phyloP scores from a whole-genome alignment of 2,113 vertebrate genomes.

The Rousettus leschenaultii region DNA sequence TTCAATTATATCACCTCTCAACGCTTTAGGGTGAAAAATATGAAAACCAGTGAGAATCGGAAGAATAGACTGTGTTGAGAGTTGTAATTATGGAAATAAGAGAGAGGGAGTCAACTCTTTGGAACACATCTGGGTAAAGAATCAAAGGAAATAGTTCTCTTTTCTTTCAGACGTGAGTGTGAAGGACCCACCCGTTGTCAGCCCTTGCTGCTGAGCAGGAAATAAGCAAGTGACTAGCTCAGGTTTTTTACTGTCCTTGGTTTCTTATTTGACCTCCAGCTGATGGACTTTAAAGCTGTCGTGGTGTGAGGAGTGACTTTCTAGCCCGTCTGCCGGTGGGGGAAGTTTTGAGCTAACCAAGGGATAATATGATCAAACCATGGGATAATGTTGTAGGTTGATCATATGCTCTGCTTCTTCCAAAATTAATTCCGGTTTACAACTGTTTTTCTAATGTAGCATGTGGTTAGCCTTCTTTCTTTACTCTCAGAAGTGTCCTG shows the following conservation, averaged over 20 bases:
- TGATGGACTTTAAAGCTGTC: neutral
- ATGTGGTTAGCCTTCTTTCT: neutral
- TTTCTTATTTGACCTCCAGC: neutral
- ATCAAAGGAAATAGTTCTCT: conserved; percentile 43
- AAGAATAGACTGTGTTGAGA: conserved; percentile 27
- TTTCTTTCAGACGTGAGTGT: conserved; percentile 45
- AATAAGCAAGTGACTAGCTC: neutral
- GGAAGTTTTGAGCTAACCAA: too few species aligned
- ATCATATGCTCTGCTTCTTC: neutral
- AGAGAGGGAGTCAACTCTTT: neutral
- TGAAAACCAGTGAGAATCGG: conserved; percentile 6
- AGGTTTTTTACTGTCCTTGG: neutral
- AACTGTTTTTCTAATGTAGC: neutral
- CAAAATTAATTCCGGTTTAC: neutral
- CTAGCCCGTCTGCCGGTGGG: neutral
- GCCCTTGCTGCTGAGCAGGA: conserved; percentile 48
- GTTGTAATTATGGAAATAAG: conserved; percentile 46
- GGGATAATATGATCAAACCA: too few species aligned
- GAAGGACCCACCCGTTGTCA: conserved; percentile 3
- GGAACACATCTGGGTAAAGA: conserved; percentile 47
- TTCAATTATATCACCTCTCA: conserved; percentile 72
- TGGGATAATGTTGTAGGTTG: neutral
- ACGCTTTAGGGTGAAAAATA: conserved; percentile 61
- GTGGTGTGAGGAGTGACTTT: neutral
- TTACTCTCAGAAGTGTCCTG: neutral